phyloP scores from a whole-genome alignment of 2,888 invertebrate genomes.

The Agrypnus murinus region DNA sequence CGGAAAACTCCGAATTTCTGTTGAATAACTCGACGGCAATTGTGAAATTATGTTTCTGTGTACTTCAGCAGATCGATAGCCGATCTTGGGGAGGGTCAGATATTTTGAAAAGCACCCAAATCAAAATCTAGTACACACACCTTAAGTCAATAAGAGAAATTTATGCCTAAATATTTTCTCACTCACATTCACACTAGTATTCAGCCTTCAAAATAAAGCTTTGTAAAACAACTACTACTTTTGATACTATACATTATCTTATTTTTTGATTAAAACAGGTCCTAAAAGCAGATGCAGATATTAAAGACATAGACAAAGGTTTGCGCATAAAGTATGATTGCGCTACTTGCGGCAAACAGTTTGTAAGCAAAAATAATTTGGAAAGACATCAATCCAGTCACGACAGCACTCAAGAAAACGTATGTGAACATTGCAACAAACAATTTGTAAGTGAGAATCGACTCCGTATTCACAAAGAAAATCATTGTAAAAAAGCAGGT shows the following conservation, averaged over 20 bases:
- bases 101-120: too few species aligned
- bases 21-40: too few species aligned
- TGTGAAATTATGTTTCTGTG: too few species aligned
- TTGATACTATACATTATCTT: not conserved
- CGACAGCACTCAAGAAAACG: slow-evolving; percentile 66
- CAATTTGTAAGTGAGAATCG: slow-evolving; percentile 70
- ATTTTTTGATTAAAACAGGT: slow-evolving; percentile 45
- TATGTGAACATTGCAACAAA: slow-evolving; percentile 70
- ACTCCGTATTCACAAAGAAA: slow-evolving; percentile 69
- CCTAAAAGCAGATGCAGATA: slow-evolving; percentile 66
- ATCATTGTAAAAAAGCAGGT: slow-evolving; percentile 70
- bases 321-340: slow-evolving; percentile 67
- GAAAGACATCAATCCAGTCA: slow-evolving; percentile 68
- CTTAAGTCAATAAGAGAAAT: too few species aligned
- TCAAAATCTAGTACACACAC: too few species aligned
- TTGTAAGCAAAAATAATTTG: slow-evolving; percentile 69
- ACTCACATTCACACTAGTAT: too few species aligned
- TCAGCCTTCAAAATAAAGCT: too few species aligned
- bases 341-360: slow-evolving; percentile 68
- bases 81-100: too few species aligned
- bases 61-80: too few species aligned
- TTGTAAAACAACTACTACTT: too few species aligned
- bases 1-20: too few species aligned
- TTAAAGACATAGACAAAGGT: slow-evolving; percentile 66
- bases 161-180: too few species aligned